These are phyloP conservation scores for Alethe diademata DNA, from an alignment of 2,113 vertebrate species.

Conservation along the genomic window DNA sequence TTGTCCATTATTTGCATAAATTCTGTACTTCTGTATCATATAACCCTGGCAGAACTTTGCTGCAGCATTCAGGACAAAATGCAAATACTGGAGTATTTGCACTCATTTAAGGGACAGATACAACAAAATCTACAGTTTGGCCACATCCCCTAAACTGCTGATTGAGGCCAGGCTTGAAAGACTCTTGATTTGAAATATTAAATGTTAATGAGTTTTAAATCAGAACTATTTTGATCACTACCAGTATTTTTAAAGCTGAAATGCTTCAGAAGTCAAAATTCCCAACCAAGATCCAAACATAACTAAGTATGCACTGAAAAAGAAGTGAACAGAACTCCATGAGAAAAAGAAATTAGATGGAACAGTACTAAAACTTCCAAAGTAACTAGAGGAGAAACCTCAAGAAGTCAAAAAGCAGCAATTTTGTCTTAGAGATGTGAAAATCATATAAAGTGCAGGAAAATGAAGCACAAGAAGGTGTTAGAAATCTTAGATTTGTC, in stretches of 20 bases:
- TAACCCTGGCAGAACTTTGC: not conserved
- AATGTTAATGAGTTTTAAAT: not conserved
- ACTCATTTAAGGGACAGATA: not conserved
- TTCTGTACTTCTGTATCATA: fast-evolving
- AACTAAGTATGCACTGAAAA: not conserved
- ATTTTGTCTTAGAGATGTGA: not conserved
- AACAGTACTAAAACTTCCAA: not conserved
- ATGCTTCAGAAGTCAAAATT: not conserved
- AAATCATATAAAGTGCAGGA: not conserved
- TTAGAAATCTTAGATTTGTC: not conserved
- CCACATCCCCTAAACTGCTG: not conserved
- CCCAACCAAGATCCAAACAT: not conserved
- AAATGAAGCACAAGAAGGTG: not conserved
- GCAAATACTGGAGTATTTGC: not conserved
- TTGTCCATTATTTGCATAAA: not conserved
- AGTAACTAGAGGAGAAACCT: not conserved
- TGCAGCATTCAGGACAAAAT: not conserved
- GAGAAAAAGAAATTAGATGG: not conserved
- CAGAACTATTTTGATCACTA: not conserved
- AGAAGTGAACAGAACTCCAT: not conserved
- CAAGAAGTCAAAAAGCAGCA: not conserved
- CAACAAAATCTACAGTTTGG: not conserved
- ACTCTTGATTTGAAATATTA: not conserved
- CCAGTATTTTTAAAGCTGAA: not conserved
- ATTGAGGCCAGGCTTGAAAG: not conserved